Percentiles rank a stretch among this genome's conserved stretches.
These are phyloP conservation scores for Lytechinus pictus DNA, from an alignment of 35 echinoderm and acorn worm genomes.

Conservation along the genomic window DNA sequence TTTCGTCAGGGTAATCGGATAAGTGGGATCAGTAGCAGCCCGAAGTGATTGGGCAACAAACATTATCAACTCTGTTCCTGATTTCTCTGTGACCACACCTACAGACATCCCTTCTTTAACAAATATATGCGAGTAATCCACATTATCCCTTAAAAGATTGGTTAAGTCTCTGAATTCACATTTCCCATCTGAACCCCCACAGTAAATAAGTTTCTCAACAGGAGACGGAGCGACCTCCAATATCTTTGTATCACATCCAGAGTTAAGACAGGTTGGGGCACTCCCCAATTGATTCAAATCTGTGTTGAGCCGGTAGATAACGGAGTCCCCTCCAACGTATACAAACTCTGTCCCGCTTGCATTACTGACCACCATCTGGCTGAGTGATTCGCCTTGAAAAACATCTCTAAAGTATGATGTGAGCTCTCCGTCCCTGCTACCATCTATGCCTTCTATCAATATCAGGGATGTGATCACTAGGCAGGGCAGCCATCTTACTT, in stretches of 20 bases:
- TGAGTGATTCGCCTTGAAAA: not conserved
- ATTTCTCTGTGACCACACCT: not conserved
- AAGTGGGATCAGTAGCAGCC: no score
- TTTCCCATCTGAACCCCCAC: not conserved
- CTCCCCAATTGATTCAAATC: not conserved
- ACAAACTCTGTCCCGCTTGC: not conserved
- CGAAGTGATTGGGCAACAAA: not conserved
- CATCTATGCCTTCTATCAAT: not conserved
- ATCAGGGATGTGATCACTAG: not conserved
- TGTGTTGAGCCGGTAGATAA: not conserved
- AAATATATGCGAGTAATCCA: not conserved
- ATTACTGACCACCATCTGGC: constrained; percentile 26
- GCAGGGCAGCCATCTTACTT: not conserved
- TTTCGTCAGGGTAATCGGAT: not conserved
- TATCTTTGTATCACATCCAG: not conserved
- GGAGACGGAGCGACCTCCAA: not conserved
- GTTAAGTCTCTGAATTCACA: not conserved
- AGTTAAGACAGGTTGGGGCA: not conserved
- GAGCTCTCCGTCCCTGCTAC: not conserved
- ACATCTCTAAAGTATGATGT: not conserved
- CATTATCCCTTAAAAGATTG: not conserved
- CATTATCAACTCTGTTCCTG: not conserved
- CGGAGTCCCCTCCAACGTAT: not conserved
- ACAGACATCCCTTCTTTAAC: not conserved
- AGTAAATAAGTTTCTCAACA: not conserved